Conservation (phyloP, 2,888 invertebrate genomes). For the Plagiodera versicolora region DNA sequence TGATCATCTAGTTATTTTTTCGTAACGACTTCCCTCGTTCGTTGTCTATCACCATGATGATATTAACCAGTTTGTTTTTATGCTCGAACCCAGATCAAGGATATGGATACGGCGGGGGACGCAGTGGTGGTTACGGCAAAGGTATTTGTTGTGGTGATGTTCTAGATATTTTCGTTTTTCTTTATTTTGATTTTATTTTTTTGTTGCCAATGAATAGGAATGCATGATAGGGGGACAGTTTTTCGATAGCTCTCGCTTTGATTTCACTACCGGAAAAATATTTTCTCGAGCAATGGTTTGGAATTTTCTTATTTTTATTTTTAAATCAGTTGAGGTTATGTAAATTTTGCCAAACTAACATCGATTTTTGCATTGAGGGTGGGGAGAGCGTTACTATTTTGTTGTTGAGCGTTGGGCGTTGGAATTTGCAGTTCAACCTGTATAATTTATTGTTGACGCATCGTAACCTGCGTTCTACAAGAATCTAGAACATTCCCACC, state of each 20-base stretch:
- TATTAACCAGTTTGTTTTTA: conserved; percentile 54
- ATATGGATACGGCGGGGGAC: conserved; percentile 88
- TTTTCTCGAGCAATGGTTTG: too few relatives aligned
- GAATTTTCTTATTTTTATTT: too few relatives aligned
- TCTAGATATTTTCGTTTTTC: neutral
- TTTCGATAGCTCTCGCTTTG: too few relatives aligned
- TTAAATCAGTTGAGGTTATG: too few relatives aligned
- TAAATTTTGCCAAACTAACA: too few relatives aligned
- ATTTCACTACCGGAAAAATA: too few relatives aligned
- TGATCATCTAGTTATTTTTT: neutral
- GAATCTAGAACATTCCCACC: conserved; percentile 3
- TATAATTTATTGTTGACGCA: neutral
- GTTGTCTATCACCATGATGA: neutral
- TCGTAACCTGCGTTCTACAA: conserved; percentile 5
- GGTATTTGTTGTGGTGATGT: conserved; percentile 63
- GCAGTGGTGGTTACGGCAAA: conserved; percentile 83
- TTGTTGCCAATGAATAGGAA: neutral
- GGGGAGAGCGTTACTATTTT: too few relatives aligned
- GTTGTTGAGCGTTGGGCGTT: too few relatives aligned
- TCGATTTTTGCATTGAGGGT: too few relatives aligned
- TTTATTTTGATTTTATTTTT: neutral
- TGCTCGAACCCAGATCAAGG: conserved; percentile 70
- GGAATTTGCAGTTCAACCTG: too few relatives aligned
- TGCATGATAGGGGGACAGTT: neutral
- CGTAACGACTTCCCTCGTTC: neutral